Conservation (phyloP, 2,113 vertebrate genomes). For the Ancistrus triradiatus region DNA sequence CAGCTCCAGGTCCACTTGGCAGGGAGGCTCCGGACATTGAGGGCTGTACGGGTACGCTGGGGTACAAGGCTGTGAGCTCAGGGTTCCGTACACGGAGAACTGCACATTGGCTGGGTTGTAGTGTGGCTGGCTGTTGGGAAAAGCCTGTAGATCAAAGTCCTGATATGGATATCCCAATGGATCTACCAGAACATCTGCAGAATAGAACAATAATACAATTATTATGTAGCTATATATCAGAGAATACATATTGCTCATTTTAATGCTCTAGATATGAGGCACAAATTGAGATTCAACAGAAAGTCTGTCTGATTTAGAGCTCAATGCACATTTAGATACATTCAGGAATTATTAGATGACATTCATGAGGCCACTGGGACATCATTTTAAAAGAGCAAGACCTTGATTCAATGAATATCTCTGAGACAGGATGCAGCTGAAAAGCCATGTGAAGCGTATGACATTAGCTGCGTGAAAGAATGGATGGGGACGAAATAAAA, state of each 20-base stretch:
- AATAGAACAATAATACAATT: background rate
- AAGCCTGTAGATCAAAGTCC: slow-evolving; percentile 77
- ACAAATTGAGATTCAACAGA: background rate
- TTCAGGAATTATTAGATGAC: slow-evolving; percentile 48
- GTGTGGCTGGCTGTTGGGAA: slow-evolving; percentile 77
- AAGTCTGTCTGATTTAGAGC: background rate
- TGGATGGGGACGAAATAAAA: no score
- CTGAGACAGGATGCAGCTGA: slow-evolving; percentile 73
- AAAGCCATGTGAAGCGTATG: slow-evolving; percentile 41
- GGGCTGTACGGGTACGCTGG: slow-evolving; percentile 67
- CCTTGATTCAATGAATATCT: slow-evolving; percentile 48
- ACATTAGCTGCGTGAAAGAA: no score
- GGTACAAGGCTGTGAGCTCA: slow-evolving; percentile 70
- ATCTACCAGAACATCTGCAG: slow-evolving; percentile 81
- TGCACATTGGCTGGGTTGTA: slow-evolving; percentile 64
- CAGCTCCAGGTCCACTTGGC: slow-evolving; percentile 44
- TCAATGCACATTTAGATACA: slow-evolving; percentile 28
- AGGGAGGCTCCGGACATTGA: slow-evolving; percentile 61
- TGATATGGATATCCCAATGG: slow-evolving; percentile 79
- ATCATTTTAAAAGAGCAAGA: slow-evolving; percentile 50
- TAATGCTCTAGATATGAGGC: background rate
- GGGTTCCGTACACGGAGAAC: slow-evolving; percentile 70
- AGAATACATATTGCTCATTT: no score
- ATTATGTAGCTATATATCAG: no score
- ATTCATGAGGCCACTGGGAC: slow-evolving; percentile 54